phyloP scores from a whole-genome alignment of 2,888 invertebrate genomes.

The Peribatodes rhomboidaria region DNA sequence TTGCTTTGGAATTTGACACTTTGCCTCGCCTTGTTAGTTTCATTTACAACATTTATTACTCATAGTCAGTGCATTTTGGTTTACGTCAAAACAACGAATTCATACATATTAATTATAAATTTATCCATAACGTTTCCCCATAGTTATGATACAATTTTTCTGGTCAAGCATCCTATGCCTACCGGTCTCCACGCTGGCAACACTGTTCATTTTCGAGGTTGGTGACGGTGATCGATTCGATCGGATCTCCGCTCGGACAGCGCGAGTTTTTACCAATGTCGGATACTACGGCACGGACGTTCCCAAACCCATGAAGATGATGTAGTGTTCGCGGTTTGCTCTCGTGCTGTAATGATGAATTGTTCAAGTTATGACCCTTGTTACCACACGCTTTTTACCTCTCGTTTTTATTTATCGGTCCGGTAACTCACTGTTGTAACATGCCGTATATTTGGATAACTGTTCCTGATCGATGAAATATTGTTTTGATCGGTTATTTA shows the following conservation, averaged over 20 bases:
- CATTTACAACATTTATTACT: too few relatives aligned
- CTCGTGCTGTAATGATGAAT: slow-evolving; percentile 73
- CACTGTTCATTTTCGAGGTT: slow-evolving; percentile 73
- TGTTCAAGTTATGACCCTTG: slow-evolving; percentile 64
- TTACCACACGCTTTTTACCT: slow-evolving; percentile 56
- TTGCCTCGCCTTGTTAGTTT: too few relatives aligned
- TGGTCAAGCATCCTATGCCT: not conserved
- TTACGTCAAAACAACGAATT: too few relatives aligned
- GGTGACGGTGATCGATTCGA: slow-evolving; percentile 84
- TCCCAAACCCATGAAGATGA: slow-evolving; percentile 63
- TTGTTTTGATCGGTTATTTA: slow-evolving; percentile 37
- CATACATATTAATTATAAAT: too few relatives aligned
- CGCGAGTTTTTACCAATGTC: slow-evolving; percentile 69
- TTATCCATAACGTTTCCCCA: too few relatives aligned
- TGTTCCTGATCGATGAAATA: slow-evolving; percentile 43
- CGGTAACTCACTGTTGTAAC: slow-evolving; percentile 49
- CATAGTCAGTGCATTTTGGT: too few relatives aligned
- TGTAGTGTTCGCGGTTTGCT: slow-evolving; percentile 72
- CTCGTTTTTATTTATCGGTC: slow-evolving; percentile 58
- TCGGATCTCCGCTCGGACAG: slow-evolving; percentile 78
- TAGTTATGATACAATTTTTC: not conserved
- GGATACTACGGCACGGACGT: slow-evolving; percentile 44
- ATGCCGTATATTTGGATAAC: slow-evolving; percentile 47
- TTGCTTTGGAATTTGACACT: too few relatives aligned
- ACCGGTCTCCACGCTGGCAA: slow-evolving; percentile 7